Percentiles rank a stretch among this genome's conserved stretches.
phyloP scores from a whole-genome alignment of 2,888 invertebrate genomes.

The Synergus gifuensis region DNA sequence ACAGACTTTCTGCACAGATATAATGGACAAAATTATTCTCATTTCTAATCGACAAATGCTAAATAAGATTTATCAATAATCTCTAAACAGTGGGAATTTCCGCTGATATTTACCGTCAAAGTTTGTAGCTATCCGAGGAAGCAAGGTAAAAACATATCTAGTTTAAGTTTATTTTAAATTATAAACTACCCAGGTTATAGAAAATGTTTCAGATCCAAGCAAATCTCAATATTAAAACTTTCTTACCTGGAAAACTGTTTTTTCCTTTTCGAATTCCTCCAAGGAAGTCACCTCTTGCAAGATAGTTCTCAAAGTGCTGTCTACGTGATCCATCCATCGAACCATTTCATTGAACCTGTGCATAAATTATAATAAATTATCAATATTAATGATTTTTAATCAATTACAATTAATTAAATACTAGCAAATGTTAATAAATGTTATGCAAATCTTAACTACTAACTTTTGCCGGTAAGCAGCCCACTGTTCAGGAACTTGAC shows the following conservation, averaged over 20 bases:
- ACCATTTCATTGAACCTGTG: slow-evolving; percentile 87
- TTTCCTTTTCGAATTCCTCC: slow-evolving; percentile 94
- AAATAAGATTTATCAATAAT: not conserved
- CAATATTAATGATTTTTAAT: too few species aligned
- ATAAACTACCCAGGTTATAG: not conserved
- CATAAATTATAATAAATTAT: not conserved
- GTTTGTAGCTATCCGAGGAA: slow-evolving; percentile 69
- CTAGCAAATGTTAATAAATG: not conserved
- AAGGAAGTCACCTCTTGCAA: slow-evolving; percentile 90
- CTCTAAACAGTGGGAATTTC: not conserved
- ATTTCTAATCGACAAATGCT: not conserved
- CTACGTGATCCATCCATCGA: slow-evolving; percentile 94
- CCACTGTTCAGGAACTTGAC: slow-evolving; percentile 95
- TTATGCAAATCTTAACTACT: slow-evolving; percentile 51
- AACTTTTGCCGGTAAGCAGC: slow-evolving; percentile 88
- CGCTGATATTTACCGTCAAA: slow-evolving; percentile 69
- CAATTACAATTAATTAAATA: not conserved
- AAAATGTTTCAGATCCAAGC: not conserved
- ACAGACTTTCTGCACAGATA: slow-evolving; percentile 86
- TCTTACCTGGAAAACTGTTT: slow-evolving; percentile 92
- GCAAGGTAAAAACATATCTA: slow-evolving; percentile 42
- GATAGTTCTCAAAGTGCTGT: slow-evolving; percentile 89
- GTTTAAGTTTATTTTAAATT: not conserved
- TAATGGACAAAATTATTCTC: not conserved
- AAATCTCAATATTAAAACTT: slow-evolving; percentile 50